Conservation (phyloP, 2,797 vertebrate genomes). For the Dendrocincla fuliginosa region DNA sequence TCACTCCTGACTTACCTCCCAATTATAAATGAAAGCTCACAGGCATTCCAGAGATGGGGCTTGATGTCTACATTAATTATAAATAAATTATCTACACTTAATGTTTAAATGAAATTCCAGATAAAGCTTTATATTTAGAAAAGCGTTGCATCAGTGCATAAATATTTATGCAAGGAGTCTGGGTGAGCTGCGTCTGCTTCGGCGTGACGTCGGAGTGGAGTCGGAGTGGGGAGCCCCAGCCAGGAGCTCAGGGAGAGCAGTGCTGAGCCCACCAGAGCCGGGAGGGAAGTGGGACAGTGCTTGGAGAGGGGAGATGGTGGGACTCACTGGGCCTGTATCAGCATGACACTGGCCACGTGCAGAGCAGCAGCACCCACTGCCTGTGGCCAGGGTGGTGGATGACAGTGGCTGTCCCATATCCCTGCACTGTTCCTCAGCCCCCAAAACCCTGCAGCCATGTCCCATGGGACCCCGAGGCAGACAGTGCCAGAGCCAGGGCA, state of each 20-base stretch:
- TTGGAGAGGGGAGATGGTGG: neutral
- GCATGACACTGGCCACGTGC: neutral
- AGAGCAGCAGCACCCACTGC: neutral
- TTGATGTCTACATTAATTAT: constrained; percentile 73
- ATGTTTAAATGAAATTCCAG: constrained; percentile 64
- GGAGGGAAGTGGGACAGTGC: neutral
- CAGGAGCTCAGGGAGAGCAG: accelerated
- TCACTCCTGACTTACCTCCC: constrained; percentile 44
- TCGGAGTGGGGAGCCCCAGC: neutral
- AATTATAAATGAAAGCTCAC: constrained; percentile 53
- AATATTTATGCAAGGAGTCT: constrained; percentile 48
- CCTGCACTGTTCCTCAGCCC: neutral
- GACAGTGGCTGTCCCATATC: neutral
- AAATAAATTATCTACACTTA: constrained; percentile 72
- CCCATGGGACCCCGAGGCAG: neutral
- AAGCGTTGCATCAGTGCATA: constrained; percentile 2
- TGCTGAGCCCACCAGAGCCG: accelerated
- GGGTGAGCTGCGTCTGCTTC: neutral
- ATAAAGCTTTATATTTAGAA: constrained; percentile 68
- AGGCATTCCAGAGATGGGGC: constrained; percentile 49
- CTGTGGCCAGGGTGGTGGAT: neutral
- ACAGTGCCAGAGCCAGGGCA: neutral
- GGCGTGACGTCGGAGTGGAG: accelerated
- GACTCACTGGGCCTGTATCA: neutral
- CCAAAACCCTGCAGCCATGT: neutral